A percentile compares a stretch with the other conserved stretches of the same genome.
Evolutionary conservation across 2,113 vertebrate genomes (phyloP).

Genomic region (Oreotrochilus melanogaster): DNA sequence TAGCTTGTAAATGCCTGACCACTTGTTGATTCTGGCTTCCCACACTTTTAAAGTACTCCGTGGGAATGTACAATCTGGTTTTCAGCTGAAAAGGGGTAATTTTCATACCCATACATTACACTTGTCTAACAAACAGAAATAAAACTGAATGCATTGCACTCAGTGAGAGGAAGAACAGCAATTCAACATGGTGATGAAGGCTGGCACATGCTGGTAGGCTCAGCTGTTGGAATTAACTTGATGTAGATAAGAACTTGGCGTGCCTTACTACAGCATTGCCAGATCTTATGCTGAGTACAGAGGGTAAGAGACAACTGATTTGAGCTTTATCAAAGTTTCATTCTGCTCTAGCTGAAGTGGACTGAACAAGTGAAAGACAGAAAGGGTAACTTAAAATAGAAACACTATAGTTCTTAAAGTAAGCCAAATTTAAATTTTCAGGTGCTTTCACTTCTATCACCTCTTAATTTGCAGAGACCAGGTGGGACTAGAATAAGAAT

Average conservation of each 20-base stretch:
- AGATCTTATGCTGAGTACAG: background rate
- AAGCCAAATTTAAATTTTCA: background rate
- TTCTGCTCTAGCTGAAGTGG: background rate
- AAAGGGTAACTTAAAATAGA: background rate
- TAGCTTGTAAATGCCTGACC: background rate
- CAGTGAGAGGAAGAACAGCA: background rate
- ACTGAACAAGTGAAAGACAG: background rate
- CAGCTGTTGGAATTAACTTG: background rate
- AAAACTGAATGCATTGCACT: background rate
- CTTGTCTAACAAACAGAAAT: conserved; percentile 15
- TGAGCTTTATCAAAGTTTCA: background rate
- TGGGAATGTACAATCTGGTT: background rate
- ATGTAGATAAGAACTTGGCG: background rate
- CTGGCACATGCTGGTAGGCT: background rate
- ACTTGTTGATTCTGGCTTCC: conserved; percentile 14
- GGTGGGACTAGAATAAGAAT: background rate
- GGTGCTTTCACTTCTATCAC: background rate
- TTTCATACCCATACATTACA: background rate
- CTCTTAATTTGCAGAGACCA: background rate
- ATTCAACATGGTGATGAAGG: background rate
- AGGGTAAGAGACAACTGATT: background rate
- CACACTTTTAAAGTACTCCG: background rate
- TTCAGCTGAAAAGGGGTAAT: background rate
- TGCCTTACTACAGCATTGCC: background rate
- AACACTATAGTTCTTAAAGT: background rate